A percentile compares a stretch with the other conserved stretches of the same genome.
Evolutionary conservation across 2,888 invertebrate genomes (phyloP).

Genomic region (Phyllotreta cruciferae): DNA sequence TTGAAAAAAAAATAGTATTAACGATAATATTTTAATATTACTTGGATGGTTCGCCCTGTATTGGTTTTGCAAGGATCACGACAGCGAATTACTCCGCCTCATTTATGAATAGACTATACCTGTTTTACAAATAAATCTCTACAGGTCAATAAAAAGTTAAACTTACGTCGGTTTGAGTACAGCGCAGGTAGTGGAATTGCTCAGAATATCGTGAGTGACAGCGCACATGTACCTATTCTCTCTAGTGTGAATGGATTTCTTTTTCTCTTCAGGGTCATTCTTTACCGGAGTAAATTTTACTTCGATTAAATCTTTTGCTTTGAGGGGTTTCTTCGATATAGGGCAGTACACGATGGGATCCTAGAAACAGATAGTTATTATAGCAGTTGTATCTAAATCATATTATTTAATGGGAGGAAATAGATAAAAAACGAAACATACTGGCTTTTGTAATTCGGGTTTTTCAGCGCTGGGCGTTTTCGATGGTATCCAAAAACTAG

Average conservation of each 20-base stretch:
- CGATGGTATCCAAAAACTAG: constrained; percentile 97
- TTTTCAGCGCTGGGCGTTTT: constrained; percentile 83
- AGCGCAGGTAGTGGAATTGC: constrained; percentile 93
- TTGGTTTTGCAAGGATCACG: too few species aligned
- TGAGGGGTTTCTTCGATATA: constrained; percentile 83
- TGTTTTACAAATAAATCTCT: not conserved
- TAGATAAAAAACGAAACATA: constrained; percentile 54
- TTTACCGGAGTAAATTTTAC: constrained; percentile 90
- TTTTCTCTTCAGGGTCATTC: constrained; percentile 79
- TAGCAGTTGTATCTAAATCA: constrained; percentile 9
- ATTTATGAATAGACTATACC: too few species aligned
- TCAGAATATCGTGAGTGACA: constrained; percentile 93
- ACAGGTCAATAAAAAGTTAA: not conserved
- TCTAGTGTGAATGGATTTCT: constrained; percentile 85
- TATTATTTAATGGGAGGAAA: not conserved
- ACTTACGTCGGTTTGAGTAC: constrained; percentile 87
- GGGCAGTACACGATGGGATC: constrained; percentile 82
- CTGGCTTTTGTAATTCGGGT: constrained; percentile 78
- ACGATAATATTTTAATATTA: too few species aligned
- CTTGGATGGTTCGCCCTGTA: too few species aligned
- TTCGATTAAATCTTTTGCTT: constrained; percentile 89
- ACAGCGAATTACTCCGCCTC: too few species aligned
- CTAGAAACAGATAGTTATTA: constrained; percentile 55
- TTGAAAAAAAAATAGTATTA: too few species aligned
- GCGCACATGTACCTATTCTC: constrained; percentile 97